Percentiles rank a stretch among this genome's conserved stretches.
phyloP scores from a whole-genome alignment of 2,888 invertebrate species.

The Hirudinaria manillensis region DNA sequence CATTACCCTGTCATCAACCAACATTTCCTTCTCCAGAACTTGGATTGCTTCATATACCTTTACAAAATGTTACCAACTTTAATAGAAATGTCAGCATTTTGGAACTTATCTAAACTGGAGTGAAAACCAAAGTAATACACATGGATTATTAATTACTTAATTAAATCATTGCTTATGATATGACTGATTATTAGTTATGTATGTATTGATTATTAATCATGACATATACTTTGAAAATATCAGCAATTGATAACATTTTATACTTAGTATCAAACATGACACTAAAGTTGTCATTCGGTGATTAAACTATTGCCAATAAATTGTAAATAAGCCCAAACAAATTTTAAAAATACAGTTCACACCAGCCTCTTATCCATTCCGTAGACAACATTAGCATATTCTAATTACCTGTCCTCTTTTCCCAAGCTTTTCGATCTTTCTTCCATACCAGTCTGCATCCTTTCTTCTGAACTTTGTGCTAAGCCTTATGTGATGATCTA shows the following conservation, averaged over 20 bases:
- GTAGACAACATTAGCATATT: background rate
- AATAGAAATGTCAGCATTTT: too few relatives aligned
- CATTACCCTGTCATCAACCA: slow-evolving; percentile 67
- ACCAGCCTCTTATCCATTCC: too few relatives aligned
- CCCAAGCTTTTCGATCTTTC: slow-evolving; percentile 43
- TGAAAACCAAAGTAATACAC: background rate
- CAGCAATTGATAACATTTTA: too few relatives aligned
- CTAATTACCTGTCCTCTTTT: slow-evolving; percentile 41
- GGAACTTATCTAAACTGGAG: too few relatives aligned
- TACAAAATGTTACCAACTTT: slow-evolving; percentile 11
- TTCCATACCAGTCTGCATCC: slow-evolving; percentile 44
- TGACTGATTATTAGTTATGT: too few relatives aligned
- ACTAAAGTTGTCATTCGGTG: too few relatives aligned
- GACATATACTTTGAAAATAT: too few relatives aligned
- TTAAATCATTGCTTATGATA: too few relatives aligned
- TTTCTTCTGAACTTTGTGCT: slow-evolving; percentile 36
- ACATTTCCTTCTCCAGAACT: slow-evolving; percentile 70
- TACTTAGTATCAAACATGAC: too few relatives aligned
- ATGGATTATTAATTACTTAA: background rate
- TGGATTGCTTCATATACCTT: slow-evolving; percentile 68
- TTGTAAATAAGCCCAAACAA: background rate
- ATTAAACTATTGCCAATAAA: too few relatives aligned
- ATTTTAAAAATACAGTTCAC: background rate
- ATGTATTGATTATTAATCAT: too few relatives aligned
- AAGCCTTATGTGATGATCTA: slow-evolving; percentile 31